Conservation (phyloP, 2,888 invertebrate genomes). For the Craniophora ligustri region DNA sequence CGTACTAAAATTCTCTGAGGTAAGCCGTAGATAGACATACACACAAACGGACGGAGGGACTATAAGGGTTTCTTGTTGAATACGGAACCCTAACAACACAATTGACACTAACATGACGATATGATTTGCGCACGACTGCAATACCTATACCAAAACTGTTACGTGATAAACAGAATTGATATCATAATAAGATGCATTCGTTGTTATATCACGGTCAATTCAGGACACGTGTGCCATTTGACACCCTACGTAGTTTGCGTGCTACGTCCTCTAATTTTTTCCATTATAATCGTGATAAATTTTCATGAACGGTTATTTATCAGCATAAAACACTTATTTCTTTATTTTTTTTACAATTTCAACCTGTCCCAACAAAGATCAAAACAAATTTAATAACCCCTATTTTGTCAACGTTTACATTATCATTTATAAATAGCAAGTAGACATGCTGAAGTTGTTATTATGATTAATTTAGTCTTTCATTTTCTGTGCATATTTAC, state of each 20-base stretch:
- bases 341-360: conserved; percentile 6
- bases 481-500: conserved; percentile 35
- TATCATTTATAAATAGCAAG: conserved; percentile 28
- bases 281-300: conserved; percentile 31
- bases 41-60: no score
- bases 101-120: background rate
- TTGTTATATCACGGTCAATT: conserved; percentile 50
- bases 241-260: conserved; percentile 35
- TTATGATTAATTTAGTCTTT: conserved; percentile 38
- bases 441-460: conserved; percentile 40
- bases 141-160: conserved; percentile 16
- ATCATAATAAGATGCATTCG: conserved; percentile 51
- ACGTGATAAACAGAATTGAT: conserved; percentile 36
- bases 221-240: conserved; percentile 49
- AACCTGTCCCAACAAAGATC: conserved; percentile 11
- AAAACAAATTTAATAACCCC: conserved; percentile 27
- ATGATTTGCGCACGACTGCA: no score
- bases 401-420: conserved; percentile 26
- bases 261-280: conserved; percentile 24
- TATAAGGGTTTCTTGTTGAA: no score
- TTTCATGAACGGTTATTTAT: conserved; percentile 29
- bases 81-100: background rate
- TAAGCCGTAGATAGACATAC: no score
- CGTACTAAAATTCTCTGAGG: no score
- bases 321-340: conserved; percentile 24